phyloP scores from a whole-genome alignment of 2,888 invertebrate genomes.

The Allolobophora icterica region DNA sequence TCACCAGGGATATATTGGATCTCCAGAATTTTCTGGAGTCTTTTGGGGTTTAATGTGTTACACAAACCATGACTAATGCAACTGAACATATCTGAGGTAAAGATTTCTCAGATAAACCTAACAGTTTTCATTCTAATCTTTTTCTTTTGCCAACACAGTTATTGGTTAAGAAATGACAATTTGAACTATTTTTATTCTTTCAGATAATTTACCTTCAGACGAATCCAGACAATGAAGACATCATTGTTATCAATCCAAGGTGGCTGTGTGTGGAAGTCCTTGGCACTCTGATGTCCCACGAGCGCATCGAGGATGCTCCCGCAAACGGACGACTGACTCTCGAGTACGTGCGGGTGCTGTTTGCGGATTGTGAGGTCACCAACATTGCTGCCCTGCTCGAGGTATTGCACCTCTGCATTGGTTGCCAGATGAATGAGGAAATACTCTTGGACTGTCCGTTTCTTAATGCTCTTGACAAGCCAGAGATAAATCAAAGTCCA shows the following conservation, averaged over 20 bases:
- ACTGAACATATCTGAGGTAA: background rate
- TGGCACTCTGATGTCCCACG: conserved; percentile 72
- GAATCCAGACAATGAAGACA: conserved; percentile 68
- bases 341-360: conserved; percentile 77
- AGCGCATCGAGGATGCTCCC: conserved; percentile 61
- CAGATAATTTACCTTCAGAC: conserved; percentile 72
- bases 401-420: conserved; percentile 75
- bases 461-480: conserved; percentile 72
- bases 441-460: conserved; percentile 79
- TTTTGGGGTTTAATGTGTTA: background rate
- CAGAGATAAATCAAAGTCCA: conserved; percentile 67
- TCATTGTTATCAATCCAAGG: conserved; percentile 73
- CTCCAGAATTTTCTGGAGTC: no score
- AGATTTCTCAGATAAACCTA: no score
- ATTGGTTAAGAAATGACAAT: background rate
- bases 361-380: conserved; percentile 75
- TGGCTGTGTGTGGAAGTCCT: conserved; percentile 76
- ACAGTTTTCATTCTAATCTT: no score
- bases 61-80: background rate
- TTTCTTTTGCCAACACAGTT: no score
- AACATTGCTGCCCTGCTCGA: conserved; percentile 75
- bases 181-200: background rate
- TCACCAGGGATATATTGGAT: no score
- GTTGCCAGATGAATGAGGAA: conserved; percentile 76
- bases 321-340: conserved; percentile 74